These are phyloP conservation scores for Galleria mellonella DNA, from an alignment of 1,140 invertebrate species.

Conservation along the genomic window DNA sequence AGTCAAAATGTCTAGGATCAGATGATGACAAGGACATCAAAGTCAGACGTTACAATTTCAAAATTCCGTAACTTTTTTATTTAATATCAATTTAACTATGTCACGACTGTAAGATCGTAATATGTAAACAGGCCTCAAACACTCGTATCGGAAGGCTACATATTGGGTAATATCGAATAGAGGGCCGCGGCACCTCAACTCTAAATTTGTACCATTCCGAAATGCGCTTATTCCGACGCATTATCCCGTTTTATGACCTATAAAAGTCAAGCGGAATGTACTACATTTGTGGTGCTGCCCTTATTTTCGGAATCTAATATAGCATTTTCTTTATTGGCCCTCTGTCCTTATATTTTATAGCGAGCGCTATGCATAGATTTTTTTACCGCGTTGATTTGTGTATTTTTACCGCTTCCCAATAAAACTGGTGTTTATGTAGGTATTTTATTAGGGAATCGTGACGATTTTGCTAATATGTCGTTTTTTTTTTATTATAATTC, in stretches of 20 bases:
- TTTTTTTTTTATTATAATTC: conserved; percentile 60
- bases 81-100: no score
- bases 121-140: conserved; percentile 15
- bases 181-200: conserved; percentile 35
- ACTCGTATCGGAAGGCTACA: conserved; percentile 26
- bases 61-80: no score
- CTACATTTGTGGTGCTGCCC: conserved; percentile 54
- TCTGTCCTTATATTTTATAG: conserved; percentile 57
- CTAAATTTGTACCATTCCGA: conserved; percentile 71
- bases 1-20: no score
- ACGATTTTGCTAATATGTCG: conserved; percentile 44
- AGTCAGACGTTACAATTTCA: no score
- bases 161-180: conserved; percentile 29
- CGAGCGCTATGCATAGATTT: conserved; percentile 57
- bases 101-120: background rate
- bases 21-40: no score
- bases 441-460: conserved; percentile 42
- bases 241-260: conserved; percentile 71
- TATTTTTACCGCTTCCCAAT: conserved; percentile 50
- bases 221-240: conserved; percentile 67
- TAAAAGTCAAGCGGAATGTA: conserved; percentile 67
- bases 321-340: conserved; percentile 45
- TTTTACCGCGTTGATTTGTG: conserved; percentile 40
- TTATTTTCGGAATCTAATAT: conserved; percentile 43
- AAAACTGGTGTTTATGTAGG: conserved; percentile 50